Conservation (phyloP, 37 sponge, comb jelly and placozoan genomes). For the Chondrilla cf. caribensis region DNA sequence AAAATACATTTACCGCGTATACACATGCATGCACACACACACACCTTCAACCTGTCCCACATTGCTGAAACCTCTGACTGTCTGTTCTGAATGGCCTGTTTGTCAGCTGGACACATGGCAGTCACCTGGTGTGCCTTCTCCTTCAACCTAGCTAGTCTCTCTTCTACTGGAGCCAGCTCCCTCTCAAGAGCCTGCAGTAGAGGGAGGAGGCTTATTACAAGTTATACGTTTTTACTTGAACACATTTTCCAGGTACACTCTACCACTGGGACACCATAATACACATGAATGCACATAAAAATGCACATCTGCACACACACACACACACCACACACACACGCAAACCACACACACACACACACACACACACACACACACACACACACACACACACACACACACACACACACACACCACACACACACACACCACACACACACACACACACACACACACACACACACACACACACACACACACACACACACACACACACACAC, state of each 20-base stretch:
- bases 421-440: not conserved
- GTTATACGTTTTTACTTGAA: no score
- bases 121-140: conserved; percentile 50
- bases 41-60: conserved; percentile 79
- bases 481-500: conserved; percentile 13
- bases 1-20: not conserved
- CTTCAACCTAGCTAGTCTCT: conserved; percentile 53
- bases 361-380: conserved; percentile 25
- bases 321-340: conserved; percentile 21
- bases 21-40: conserved; percentile 15
- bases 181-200: conserved; percentile 66
- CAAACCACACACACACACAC: conserved; percentile 22
- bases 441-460: not conserved
- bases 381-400: conserved; percentile 26
- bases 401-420: not conserved
- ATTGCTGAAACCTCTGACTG: conserved; percentile 64
- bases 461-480: conserved; percentile 29
- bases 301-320: not conserved
- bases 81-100: conserved; percentile 37
- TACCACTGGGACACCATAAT: not conserved
- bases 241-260: no score
- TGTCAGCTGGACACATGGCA: conserved; percentile 29
- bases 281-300: not conserved
- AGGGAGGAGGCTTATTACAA: not conserved
- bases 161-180: conserved; percentile 90